phyloP scores from a whole-genome alignment of 1,140 invertebrate species.

The Rhyacophila brunnea region DNA sequence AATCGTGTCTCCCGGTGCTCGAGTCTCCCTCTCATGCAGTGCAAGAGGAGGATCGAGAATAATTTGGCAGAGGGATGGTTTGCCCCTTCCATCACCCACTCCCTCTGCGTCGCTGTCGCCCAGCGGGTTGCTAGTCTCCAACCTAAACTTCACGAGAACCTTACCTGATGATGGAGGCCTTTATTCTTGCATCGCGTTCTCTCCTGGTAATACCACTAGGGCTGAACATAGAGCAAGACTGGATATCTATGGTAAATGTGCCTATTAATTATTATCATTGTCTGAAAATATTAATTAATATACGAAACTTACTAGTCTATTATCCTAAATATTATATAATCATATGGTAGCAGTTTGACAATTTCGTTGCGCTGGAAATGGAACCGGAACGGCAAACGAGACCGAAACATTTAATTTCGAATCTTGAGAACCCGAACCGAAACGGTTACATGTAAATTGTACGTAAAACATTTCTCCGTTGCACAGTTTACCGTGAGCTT shows the following conservation, averaged over 20 bases:
- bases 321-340: too few species aligned
- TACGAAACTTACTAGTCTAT: too few species aligned
- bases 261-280: neutral
- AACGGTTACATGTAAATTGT: too few species aligned
- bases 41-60: conserved; percentile 19
- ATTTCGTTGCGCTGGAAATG: too few species aligned
- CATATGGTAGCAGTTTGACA: too few species aligned
- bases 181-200: conserved; percentile 24
- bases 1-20: conserved; percentile 16
- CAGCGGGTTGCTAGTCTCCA: neutral
- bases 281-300: too few species aligned
- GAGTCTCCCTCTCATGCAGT: conserved; percentile 17
- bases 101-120: neutral
- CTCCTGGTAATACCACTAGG: conserved; percentile 8
- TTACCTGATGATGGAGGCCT: conserved; percentile 24
- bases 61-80: conserved; percentile 22
- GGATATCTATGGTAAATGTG: conserved; percentile 27
- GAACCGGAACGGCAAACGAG: too few species aligned
- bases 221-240: conserved; percentile 22
- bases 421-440: too few species aligned
- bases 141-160: conserved; percentile 17
- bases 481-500: too few species aligned
- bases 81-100: conserved; percentile 7
- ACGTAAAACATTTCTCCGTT: too few species aligned
- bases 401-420: too few species aligned